These are phyloP conservation scores for Siniperca undulata DNA, from an alignment of 2,797 vertebrate species.

Conservation along the genomic window DNA sequence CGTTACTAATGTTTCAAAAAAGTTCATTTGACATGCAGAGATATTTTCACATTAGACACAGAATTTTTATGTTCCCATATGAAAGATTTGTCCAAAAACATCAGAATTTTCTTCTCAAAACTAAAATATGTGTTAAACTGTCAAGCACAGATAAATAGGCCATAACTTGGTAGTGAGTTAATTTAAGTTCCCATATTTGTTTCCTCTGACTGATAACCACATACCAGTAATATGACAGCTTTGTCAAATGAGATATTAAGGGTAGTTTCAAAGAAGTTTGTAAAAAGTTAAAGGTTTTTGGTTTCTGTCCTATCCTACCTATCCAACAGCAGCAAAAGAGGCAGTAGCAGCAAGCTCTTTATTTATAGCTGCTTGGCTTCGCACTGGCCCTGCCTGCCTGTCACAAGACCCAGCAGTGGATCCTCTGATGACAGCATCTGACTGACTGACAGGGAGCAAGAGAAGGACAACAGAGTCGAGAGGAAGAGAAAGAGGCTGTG, in stretches of 20 bases:
- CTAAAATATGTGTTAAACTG: not conserved
- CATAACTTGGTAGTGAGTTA: constrained; percentile 1
- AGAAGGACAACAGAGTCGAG: constrained; percentile 40
- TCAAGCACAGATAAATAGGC: not conserved
- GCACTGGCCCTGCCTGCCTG: constrained; percentile 73
- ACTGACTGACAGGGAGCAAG: constrained; percentile 66
- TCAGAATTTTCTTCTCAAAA: not conserved
- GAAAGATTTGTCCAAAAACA: not conserved
- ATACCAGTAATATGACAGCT: constrained; percentile 1
- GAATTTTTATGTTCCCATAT: not conserved
- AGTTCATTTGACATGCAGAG: constrained; percentile 17
- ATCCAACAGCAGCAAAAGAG: constrained; percentile 58
- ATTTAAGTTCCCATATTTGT: constrained; percentile 2
- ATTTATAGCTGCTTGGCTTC: constrained; percentile 82
- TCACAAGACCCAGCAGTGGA: constrained; percentile 83
- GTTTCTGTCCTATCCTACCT: constrained; percentile 36
- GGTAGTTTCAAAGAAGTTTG: constrained; percentile 6
- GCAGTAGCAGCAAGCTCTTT: constrained; percentile 67
- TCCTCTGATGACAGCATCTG: constrained; percentile 76
- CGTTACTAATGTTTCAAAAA: constrained; percentile 33
- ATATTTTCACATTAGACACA: constrained; percentile 11
- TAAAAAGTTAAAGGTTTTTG: constrained; percentile 8
- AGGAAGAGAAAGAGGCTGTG: constrained; percentile 19
- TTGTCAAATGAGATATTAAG: constrained; percentile 16
- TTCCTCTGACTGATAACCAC: not conserved